A percentile compares a stretch with the other conserved stretches of the same genome.
Evolutionary conservation across 1,140 invertebrate genomes (phyloP).

Genomic region (Microplitis demolitor): DNA sequence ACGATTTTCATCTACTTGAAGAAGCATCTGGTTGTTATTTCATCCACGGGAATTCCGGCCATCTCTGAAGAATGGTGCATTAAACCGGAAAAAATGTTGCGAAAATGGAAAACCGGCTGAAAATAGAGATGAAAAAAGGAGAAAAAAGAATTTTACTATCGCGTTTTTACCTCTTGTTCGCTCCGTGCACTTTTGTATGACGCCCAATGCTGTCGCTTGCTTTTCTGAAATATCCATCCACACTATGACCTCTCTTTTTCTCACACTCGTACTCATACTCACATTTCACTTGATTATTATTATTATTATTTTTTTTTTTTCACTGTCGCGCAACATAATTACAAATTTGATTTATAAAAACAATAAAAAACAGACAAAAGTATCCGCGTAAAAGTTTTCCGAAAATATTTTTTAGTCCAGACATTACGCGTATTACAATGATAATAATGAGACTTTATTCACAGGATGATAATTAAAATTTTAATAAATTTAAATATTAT

Average conservation of each 20-base stretch:
- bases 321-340: constrained; percentile 36
- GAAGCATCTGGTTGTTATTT: constrained; percentile 18
- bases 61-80: constrained; percentile 20
- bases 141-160: not conserved
- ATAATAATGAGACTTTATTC: not conserved
- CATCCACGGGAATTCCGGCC: constrained; percentile 20
- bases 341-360: constrained; percentile 47
- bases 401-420: not conserved
- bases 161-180: not conserved
- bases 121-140: constrained; percentile 1
- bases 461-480: too few relatives aligned
- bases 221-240: constrained; percentile 28
- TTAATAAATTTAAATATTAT: too few relatives aligned
- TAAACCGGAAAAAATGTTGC: constrained; percentile 21
- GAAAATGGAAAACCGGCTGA: constrained; percentile 14
- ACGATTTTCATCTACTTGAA: constrained; percentile 3
- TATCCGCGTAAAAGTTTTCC: not conserved
- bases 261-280: not conserved
- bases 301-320: too few relatives aligned
- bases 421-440: not conserved
- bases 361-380: not conserved
- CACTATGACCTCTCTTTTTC: too few relatives aligned
- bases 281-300: not conserved
- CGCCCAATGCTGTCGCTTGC: not conserved
- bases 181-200: not conserved